phyloP scores from a whole-genome alignment of 2,888 invertebrate species.

The Ethmia dodecea region DNA sequence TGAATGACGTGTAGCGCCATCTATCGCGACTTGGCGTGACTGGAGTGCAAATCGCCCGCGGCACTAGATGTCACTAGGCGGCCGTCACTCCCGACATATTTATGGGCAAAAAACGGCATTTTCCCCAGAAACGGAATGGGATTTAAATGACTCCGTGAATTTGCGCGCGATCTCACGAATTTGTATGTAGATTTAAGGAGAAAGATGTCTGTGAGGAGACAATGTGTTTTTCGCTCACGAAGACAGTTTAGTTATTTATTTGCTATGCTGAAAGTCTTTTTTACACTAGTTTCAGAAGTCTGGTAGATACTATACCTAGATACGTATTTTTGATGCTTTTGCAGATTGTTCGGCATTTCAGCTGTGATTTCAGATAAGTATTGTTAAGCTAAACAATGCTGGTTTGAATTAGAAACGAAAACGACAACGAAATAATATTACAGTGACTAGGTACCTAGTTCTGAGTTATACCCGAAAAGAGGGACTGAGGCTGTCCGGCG shows the following conservation, averaged over 20 bases:
- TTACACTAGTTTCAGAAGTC: too few relatives aligned
- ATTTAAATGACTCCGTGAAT: slow-evolving; percentile 73
- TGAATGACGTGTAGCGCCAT: slow-evolving; percentile 46
- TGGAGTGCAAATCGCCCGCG: slow-evolving; percentile 29
- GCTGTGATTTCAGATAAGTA: too few relatives aligned
- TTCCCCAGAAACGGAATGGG: slow-evolving; percentile 61
- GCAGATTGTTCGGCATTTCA: too few relatives aligned
- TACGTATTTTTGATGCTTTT: too few relatives aligned
- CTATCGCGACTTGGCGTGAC: slow-evolving; percentile 36
- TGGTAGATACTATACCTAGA: too few relatives aligned
- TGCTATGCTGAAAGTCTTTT: slow-evolving; percentile 22
- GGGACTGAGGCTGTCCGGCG: too few relatives aligned
- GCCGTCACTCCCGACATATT: slow-evolving; percentile 58
- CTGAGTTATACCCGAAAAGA: too few relatives aligned
- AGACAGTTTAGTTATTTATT: slow-evolving; percentile 56
- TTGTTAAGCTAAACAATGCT: too few relatives aligned
- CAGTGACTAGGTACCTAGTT: too few relatives aligned
- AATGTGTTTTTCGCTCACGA: slow-evolving; percentile 60
- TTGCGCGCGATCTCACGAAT: slow-evolving; percentile 68
- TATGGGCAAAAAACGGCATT: slow-evolving; percentile 63
- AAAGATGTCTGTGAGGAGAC: slow-evolving; percentile 55
- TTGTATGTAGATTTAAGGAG: slow-evolving; percentile 69
- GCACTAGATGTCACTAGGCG: slow-evolving; percentile 46
- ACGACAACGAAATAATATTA: too few relatives aligned
- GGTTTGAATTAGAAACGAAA: too few relatives aligned